Base-by-base conservation (phyloP, 2,113 vertebrate genomes). In the Parotia lawesii region DNA sequence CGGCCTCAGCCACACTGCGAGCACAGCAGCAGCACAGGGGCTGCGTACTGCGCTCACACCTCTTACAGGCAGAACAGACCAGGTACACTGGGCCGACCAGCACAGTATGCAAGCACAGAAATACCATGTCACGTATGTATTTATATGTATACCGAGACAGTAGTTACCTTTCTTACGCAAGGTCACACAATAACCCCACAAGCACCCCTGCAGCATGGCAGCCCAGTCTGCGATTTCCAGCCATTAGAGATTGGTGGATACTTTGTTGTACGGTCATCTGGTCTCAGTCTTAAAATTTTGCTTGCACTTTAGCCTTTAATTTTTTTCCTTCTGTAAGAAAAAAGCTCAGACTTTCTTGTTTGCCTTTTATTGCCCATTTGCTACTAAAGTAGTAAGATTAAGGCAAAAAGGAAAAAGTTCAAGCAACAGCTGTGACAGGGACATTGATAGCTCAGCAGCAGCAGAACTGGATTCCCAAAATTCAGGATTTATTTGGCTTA, bases 1-100 rank as follows among this genome's bases (percentile, higher is more conserved):
- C 12, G 8, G 42, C 42, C 60, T 4, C 65, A 20, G 84, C 42
- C 18, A 0, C 0, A 9, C 21, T 0, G 27, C 38, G 11, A 4
- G 31, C 15, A 17, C 31, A n/a, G 2, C 6, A 27, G 40, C 40
- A 40, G 40, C 13, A 40, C 40, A 40, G 40, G 40, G 40, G 12
- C 11, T 38, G 38, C 38, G 38, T 11, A 3, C 2, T 13, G n/a
- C 42, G 10, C 22, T 77, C 60, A 42, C 38, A 40, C 27, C 45
- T 42, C 15, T 27, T 11, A 35, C 45, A 56, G 57, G 23, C 0
- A 38, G 16, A 33, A 35, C 19, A n/a, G 17, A 38, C 8, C 13
- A 7, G 7, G 21, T n/a, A 5, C 6, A 33, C 1, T 21, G 3
- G 47, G 37, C 11, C 25, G 21, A 28, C 10, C 4, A 1, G 24